Base-by-base conservation (phyloP, 2,797 vertebrate species). In the Poeciliopsis turneri region DNA sequence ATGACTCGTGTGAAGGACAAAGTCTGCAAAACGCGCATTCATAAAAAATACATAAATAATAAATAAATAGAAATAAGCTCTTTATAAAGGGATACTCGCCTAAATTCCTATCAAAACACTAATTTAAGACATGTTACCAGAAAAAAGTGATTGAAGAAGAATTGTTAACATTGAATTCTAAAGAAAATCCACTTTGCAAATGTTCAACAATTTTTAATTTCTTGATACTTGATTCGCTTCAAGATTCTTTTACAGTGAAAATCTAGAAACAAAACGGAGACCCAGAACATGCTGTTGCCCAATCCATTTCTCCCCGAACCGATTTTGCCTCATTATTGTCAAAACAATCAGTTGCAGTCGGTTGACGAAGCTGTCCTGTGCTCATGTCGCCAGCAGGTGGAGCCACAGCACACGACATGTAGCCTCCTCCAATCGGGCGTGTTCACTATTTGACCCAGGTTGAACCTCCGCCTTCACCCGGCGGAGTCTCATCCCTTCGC, bases 351-450 rank as follows among this genome's bases (percentile, higher is more conserved):
- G 16, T n/a, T 3, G 11, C 20, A 13, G 9, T 25, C 8, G 0
- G 69, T 49, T 33, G 28, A n/a, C 9, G 1, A n/a, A 64, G 23
- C n/a, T 49, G 59, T 47, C 16, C 18, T 73, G 43, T 75, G 41
- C 9, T 57, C 13, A 70, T 69, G 46, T 46, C 30, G 46, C 87
- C 91, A 81, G 82, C 2, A 89, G 90, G 73, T 82, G 91, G 91
- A 82, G 83, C 33, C 84, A 87, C 41, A 89, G 79, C 75, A 81
- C 88, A 28, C 43, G 6, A 0, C 20, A 80, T 49, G 64, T 25
- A 46, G 5, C 36, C 53, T 39, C 70, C 13, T 57, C 53, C 46
- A 77, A 28, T 39, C 70, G 25, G 18, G 55, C 13, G 41, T 49
- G 28, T 30, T 76, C 36, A 72, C 49, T 18, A 68, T 41, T 69